Conservation (phyloP, 2,888 invertebrate genomes). For the Agrilus biguttatus region DNA sequence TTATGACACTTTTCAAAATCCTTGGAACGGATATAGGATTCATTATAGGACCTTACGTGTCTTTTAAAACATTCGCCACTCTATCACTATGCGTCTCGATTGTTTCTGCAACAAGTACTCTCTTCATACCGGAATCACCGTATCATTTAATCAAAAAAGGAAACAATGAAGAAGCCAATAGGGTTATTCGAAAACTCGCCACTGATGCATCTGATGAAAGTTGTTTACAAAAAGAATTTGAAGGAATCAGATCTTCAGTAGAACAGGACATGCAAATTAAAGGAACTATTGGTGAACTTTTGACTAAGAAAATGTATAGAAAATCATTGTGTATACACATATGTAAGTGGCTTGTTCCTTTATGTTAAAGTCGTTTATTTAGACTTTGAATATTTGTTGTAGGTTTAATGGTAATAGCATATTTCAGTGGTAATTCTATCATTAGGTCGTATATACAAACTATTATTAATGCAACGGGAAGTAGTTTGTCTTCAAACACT, state of each 20-base stretch:
- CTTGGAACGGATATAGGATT: conserved; percentile 27
- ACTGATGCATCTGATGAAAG: conserved; percentile 23
- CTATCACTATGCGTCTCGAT: conserved; percentile 23
- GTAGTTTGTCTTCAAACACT: too few relatives aligned
- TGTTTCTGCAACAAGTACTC: conserved; percentile 24
- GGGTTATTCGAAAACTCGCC: conserved; percentile 18
- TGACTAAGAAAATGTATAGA: conserved; percentile 12
- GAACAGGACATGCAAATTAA: conserved; percentile 23
- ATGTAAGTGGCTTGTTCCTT: conserved; percentile 1
- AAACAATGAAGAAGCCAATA: conserved; percentile 20
- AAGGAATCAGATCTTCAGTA: conserved; percentile 24
- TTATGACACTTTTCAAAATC: conserved; percentile 24
- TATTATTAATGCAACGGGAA: too few relatives aligned
- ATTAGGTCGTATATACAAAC: too few relatives aligned
- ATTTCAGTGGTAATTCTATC: too few relatives aligned
- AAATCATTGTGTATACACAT: conserved; percentile 7
- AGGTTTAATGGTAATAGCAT: too few relatives aligned
- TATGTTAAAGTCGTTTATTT: too few relatives aligned
- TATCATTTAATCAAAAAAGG: conserved; percentile 30
- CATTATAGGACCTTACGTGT: conserved; percentile 25
- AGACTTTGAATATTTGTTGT: too few relatives aligned
- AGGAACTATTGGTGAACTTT: conserved; percentile 22
- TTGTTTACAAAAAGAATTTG: conserved; percentile 26
- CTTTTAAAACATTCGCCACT: conserved; percentile 24
- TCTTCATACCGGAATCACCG: conserved; percentile 34